Percentiles rank a stretch among this genome's conserved stretches.
These are phyloP conservation scores for Drosophila willistoni DNA, from an alignment of 1,140 invertebrate genomes.

Conservation along the genomic window DNA sequence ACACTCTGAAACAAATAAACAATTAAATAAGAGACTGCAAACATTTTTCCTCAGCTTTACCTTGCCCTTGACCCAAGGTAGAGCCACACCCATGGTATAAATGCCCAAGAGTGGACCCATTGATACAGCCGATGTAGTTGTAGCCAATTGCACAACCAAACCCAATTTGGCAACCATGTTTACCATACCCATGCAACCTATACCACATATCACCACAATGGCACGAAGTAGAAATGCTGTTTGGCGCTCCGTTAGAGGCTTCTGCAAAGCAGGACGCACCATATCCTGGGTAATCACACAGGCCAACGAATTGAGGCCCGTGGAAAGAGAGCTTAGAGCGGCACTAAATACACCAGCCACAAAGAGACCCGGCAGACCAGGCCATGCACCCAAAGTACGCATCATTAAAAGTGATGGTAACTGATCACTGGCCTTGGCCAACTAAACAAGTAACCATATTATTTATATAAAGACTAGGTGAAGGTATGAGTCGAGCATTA, in stretches of 20 bases:
- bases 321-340: conserved; percentile 94
- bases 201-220: conserved; percentile 88
- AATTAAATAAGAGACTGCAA: neutral
- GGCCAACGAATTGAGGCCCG: conserved; percentile 95
- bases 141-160: conserved; percentile 88
- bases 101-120: conserved; percentile 92
- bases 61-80: conserved; percentile 91
- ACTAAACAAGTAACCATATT: conserved; percentile 31
- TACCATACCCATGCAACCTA: conserved; percentile 87
- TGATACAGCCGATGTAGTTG: conserved; percentile 87
- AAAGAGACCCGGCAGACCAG: conserved; percentile 91
- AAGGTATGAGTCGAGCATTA: conserved; percentile 63
- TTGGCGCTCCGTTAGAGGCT: conserved; percentile 86
- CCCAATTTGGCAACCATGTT: conserved; percentile 90
- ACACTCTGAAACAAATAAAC: conserved; percentile 56
- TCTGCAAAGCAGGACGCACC: conserved; percentile 86
- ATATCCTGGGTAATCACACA: conserved; percentile 95
- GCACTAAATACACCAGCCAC: conserved; percentile 94
- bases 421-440: conserved; percentile 89
- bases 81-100: conserved; percentile 92
- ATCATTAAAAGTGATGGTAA: conserved; percentile 90
- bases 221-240: conserved; percentile 88
- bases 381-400: conserved; percentile 89
- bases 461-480: neutral
- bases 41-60: conserved; percentile 79